These are phyloP conservation scores for Aptenodytes forsteri DNA, from an alignment of 2,113 vertebrate species.

Conservation along the genomic window DNA sequence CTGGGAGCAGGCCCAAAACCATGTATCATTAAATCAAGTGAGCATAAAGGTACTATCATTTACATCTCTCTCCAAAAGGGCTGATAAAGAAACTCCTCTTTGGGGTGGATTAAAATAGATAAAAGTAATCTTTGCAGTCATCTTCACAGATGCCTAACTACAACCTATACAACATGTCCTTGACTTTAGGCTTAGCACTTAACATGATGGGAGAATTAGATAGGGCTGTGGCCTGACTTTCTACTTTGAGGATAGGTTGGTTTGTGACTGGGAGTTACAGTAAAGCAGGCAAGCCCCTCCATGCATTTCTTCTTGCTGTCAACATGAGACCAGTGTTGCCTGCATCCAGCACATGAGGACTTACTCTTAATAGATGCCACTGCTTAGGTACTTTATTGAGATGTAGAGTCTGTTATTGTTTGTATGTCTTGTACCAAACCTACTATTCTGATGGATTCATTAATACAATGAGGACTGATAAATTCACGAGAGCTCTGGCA, in stretches of 20 bases:
- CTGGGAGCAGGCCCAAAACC: neutral
- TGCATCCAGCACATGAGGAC: accelerated
- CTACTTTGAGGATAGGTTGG: neutral
- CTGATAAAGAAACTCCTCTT: neutral
- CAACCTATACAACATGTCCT: neutral
- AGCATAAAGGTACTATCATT: neutral
- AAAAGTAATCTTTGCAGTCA: neutral
- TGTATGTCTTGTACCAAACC: neutral
- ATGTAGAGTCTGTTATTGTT: neutral
- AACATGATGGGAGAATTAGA: neutral
- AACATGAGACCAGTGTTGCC: neutral
- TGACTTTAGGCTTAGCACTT: neutral
- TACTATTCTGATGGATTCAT: neutral
- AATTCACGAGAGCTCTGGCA: neutral
- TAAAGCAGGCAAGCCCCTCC: neutral
- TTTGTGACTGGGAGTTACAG: neutral
- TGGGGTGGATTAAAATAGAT: neutral
- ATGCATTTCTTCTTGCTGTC: neutral
- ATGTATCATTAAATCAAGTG: neutral
- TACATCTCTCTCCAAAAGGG: neutral
- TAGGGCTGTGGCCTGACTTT: neutral
- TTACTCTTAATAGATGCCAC: neutral
- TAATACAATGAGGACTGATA: neutral
- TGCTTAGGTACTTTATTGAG: neutral
- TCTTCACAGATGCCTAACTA: neutral